Conservation (phyloP, 2,113 vertebrate genomes). For the Melospiza melodia region DNA sequence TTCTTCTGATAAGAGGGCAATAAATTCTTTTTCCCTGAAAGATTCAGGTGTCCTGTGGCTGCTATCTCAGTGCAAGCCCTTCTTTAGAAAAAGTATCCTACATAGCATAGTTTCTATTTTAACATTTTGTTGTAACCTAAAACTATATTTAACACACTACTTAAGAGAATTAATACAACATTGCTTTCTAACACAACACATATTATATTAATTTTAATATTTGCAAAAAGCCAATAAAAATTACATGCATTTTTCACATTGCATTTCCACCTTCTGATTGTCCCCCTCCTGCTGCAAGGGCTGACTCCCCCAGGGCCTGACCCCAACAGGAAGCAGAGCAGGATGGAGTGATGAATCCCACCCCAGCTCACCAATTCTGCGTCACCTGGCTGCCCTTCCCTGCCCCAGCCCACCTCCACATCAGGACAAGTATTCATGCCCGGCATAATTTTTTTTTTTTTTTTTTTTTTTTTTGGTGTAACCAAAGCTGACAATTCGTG, state of each 20-base stretch:
- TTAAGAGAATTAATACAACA: too few relatives aligned
- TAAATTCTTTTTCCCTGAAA: too few relatives aligned
- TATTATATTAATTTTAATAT: too few relatives aligned
- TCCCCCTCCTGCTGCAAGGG: accelerated
- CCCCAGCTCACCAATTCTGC: not conserved
- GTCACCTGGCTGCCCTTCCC: not conserved
- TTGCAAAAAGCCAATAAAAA: too few relatives aligned
- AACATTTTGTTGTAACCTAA: too few relatives aligned
- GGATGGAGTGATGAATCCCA: not conserved
- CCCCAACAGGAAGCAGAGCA: accelerated
- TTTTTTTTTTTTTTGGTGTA: not conserved
- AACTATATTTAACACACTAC: too few relatives aligned
- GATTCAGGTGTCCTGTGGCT: too few relatives aligned
- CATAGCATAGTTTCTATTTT: too few relatives aligned
- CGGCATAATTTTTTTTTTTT: accelerated
- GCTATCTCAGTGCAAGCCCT: too few relatives aligned
- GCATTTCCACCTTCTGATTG: not conserved
- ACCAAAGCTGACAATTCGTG: accelerated
- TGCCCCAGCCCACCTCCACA: not conserved
- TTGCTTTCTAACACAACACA: too few relatives aligned
- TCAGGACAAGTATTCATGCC: not conserved
- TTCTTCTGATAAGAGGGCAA: too few relatives aligned
- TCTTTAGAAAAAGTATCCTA: too few relatives aligned
- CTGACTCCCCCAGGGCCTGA: accelerated
- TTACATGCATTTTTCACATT: not conserved